Evolutionary conservation across 2,888 invertebrate genomes (phyloP).

Genomic region (Drosophila mayaguana): DNA sequence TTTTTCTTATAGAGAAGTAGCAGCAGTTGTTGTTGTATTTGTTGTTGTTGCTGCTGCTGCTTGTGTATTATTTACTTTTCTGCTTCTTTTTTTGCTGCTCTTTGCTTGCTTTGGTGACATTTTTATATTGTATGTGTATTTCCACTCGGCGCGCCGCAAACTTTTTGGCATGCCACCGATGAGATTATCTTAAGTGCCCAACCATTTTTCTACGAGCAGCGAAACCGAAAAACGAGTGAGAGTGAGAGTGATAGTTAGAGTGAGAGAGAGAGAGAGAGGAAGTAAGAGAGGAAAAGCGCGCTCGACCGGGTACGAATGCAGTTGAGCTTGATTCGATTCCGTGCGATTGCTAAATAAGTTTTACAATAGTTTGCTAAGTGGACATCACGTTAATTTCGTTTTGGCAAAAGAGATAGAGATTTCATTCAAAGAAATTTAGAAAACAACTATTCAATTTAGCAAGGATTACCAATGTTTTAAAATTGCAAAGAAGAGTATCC

Average conservation of each 20-base stretch:
- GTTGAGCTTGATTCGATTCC: constrained; percentile 24
- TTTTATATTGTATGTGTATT: constrained; percentile 64
- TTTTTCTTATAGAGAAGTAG: constrained; percentile 34
- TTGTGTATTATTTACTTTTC: constrained; percentile 40
- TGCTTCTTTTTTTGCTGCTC: constrained; percentile 1
- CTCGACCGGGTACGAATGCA: constrained; percentile 17
- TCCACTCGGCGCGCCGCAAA: constrained; percentile 47
- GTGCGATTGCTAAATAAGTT: constrained; percentile 38
- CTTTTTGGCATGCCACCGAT: constrained; percentile 78
- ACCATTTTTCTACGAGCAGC: constrained; percentile 51
- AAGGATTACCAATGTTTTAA: background rate
- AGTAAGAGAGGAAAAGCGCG: background rate
- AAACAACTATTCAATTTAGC: background rate
- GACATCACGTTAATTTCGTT: constrained; percentile 21
- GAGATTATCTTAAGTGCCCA: constrained; percentile 80
- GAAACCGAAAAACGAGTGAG: too few relatives aligned
- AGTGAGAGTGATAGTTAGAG: background rate
- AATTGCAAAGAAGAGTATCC: background rate
- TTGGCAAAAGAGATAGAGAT: background rate
- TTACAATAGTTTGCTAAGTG: constrained; percentile 62
- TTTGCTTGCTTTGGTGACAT: constrained; percentile 70
- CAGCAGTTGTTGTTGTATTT: constrained; percentile 2
- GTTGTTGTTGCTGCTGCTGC: constrained; percentile 22
- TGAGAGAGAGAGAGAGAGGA: background rate
- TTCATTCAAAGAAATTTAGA: background rate